Percentiles rank a stretch among this genome's conserved stretches.
Evolutionary conservation across 2,888 invertebrate species (phyloP).

Genomic region (Cantharis flavilabris): DNA sequence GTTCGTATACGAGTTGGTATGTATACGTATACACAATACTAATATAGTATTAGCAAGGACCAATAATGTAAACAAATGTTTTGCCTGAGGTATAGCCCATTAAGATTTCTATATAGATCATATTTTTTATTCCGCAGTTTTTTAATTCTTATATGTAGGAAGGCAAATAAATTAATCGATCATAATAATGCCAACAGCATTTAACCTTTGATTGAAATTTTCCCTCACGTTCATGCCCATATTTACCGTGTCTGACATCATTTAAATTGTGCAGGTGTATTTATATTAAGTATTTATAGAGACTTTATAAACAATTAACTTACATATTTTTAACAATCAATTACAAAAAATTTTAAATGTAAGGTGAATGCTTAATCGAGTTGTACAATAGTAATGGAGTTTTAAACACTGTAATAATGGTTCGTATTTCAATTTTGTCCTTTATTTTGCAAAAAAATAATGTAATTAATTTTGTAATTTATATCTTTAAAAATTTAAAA

Average conservation of each 20-base stretch:
- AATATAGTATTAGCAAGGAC: too few species aligned
- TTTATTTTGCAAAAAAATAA: too few species aligned
- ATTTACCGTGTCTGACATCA: constrained; percentile 14
- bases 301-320: not conserved
- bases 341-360: not conserved
- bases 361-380: not conserved
- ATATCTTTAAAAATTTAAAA: too few species aligned
- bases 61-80: not conserved
- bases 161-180: constrained; percentile 14
- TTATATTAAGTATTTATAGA: not conserved
- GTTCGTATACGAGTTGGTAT: too few species aligned
- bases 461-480: too few species aligned
- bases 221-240: constrained; percentile 11
- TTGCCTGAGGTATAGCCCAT: not conserved
- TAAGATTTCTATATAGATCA: not conserved
- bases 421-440: not conserved
- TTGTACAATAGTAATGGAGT: not conserved
- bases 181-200: constrained; percentile 10
- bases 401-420: not conserved
- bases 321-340: not conserved
- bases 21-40: too few species aligned
- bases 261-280: not conserved
- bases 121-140: not conserved
- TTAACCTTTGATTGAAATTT: constrained; percentile 20
- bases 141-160: constrained; percentile 1